These are phyloP conservation scores for Hoplias malabaricus DNA, from an alignment of 2,113 vertebrate genomes.

Conservation along the genomic window DNA sequence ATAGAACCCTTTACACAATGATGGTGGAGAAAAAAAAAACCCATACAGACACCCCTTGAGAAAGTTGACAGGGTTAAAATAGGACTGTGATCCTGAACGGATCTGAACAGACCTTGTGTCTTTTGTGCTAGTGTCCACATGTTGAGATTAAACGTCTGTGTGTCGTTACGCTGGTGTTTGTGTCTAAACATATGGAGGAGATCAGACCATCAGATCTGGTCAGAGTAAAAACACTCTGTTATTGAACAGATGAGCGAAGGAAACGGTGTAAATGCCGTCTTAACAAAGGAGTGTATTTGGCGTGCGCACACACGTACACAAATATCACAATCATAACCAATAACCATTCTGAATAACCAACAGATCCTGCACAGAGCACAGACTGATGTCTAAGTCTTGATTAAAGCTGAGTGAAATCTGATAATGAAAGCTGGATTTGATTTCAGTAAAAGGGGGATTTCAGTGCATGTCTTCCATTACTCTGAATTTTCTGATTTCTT, in stretches of 20 bases:
- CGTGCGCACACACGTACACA: too few relatives aligned
- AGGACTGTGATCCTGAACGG: not conserved
- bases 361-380: too few relatives aligned
- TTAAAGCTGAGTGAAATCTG: too few relatives aligned
- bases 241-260: not conserved
- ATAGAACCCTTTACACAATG: constrained; percentile 37
- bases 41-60: constrained; percentile 57
- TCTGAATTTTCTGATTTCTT: too few relatives aligned
- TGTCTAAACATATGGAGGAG: not conserved
- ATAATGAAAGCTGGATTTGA: too few relatives aligned
- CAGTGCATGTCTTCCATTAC: too few relatives aligned
- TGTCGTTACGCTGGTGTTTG: constrained; percentile 31
- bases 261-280: too few relatives aligned
- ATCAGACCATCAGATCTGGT: not conserved
- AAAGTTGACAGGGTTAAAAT: constrained; percentile 44
- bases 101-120: not conserved
- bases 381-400: too few relatives aligned
- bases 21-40: constrained; percentile 48
- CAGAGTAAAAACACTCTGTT: not conserved
- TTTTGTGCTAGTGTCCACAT: not conserved
- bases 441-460: too few relatives aligned
- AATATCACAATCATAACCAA: too few relatives aligned
- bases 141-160: not conserved
- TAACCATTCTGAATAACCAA: too few relatives aligned
- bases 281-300: too few relatives aligned